A percentile compares a stretch with the other conserved stretches of the same genome.
These are phyloP conservation scores for Leptodactylus fallax DNA, from an alignment of 2,797 vertebrate genomes.

Conservation along the genomic window DNA sequence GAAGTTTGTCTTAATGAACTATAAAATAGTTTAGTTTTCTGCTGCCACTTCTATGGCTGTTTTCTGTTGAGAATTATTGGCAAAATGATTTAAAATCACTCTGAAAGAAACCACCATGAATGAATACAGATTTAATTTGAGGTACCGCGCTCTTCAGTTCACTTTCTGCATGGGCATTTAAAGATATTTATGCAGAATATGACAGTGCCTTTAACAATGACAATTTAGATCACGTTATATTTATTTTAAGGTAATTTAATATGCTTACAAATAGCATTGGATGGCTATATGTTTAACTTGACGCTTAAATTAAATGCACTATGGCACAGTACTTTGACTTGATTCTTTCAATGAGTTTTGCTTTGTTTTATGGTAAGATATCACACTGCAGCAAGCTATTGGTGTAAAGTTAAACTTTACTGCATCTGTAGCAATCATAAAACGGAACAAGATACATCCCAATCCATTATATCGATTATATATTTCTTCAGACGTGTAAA, in stretches of 20 bases:
- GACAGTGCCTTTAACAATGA: not conserved
- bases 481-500: no score
- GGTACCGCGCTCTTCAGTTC: not conserved
- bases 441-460: no score
- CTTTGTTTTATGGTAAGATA: no score
- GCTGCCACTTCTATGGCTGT: not conserved
- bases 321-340: no score
- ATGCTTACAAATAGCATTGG: not conserved
- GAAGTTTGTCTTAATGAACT: constrained; percentile 30
- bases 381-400: no score
- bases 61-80: not conserved
- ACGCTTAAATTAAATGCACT: no score
- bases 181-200: not conserved
- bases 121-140: not conserved
- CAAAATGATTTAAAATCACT: constrained; percentile 19
- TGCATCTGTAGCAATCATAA: no score
- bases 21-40: constrained; percentile 11
- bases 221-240: not conserved
- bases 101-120: not conserved
- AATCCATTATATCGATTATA: no score
- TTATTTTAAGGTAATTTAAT: not conserved
- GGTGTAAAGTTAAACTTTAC: no score
- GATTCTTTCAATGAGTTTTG: no score
- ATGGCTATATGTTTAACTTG: no score
- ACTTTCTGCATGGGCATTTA: not conserved